Evolutionary conservation across 1,140 invertebrate genomes (phyloP).

Genomic region (Panagrolaimus sp.): DNA sequence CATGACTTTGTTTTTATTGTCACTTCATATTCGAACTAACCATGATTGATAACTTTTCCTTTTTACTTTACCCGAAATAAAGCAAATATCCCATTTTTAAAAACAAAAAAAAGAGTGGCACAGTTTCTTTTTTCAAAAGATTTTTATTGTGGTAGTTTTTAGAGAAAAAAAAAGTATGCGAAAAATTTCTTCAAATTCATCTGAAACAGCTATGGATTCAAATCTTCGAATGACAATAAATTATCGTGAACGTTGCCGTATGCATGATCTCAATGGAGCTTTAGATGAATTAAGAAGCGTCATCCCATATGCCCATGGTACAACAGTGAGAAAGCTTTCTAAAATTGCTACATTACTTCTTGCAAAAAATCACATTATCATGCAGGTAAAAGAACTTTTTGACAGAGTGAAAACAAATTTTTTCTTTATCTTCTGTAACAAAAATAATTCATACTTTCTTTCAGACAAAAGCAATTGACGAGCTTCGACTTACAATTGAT

Average conservation of each 20-base stretch:
- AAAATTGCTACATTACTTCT: slow-evolving; percentile 94
- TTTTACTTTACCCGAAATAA: no score
- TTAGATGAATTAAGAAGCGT: slow-evolving; percentile 84
- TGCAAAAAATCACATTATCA: slow-evolving; percentile 89
- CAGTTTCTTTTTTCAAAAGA: no score
- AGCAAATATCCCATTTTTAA: no score
- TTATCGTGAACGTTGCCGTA: slow-evolving; percentile 80
- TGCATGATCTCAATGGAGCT: slow-evolving; percentile 95
- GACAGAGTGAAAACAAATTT: no score
- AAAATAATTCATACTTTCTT: slow-evolving; percentile 9
- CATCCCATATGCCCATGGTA: slow-evolving; percentile 63
- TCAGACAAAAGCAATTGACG: slow-evolving; percentile 50
- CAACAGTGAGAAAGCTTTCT: slow-evolving; percentile 94
- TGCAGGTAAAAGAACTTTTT: slow-evolving; percentile 50
- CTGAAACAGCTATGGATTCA: slow-evolving; percentile 1
- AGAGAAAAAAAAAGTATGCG: no score
- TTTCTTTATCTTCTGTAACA: not conserved
- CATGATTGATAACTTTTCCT: no score
- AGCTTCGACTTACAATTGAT: slow-evolving; percentile 40
- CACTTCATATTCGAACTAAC: no score
- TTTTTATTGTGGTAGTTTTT: no score
- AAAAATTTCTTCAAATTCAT: no score
- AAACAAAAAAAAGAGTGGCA: no score
- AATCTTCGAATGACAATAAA: slow-evolving; percentile 76
- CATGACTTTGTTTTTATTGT: no score